Conservation (phyloP, 2,888 invertebrate genomes). For the Sinohyriopsis cumingii region DNA sequence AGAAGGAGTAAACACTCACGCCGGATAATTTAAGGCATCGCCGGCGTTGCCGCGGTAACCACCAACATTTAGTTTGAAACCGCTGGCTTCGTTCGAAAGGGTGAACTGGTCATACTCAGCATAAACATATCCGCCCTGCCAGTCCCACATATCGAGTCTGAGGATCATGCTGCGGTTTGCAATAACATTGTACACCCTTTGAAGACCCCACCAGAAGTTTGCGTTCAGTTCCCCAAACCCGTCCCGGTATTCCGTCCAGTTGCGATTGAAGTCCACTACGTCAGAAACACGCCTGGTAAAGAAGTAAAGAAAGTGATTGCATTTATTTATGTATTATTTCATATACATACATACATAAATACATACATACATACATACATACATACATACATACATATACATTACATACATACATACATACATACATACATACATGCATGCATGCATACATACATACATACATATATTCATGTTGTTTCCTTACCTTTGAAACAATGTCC, state of each 20-base stretch:
- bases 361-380: too few relatives aligned
- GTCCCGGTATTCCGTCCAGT: constrained; percentile 20
- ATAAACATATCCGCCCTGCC: constrained; percentile 20
- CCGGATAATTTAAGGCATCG: constrained; percentile 20
- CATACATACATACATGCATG: too few relatives aligned
- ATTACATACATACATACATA: too few relatives aligned
- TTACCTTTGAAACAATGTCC: constrained; percentile 18
- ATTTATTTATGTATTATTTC: too few relatives aligned
- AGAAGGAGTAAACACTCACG: constrained; percentile 8
- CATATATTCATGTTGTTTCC: too few relatives aligned
- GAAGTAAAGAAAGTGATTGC: not conserved
- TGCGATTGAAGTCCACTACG: constrained; percentile 17
- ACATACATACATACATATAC: too few relatives aligned
- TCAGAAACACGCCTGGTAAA: constrained; percentile 9
- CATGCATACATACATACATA: too few relatives aligned
- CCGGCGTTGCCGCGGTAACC: constrained; percentile 22
- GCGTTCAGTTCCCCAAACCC: constrained; percentile 17
- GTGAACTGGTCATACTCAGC: constrained; percentile 21
- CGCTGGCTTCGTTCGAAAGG: constrained; percentile 6
- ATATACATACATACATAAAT: too few relatives aligned
- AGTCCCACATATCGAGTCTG: constrained; percentile 19
- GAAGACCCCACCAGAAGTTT: constrained; percentile 23
- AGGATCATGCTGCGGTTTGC: constrained; percentile 8
- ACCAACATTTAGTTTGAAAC: constrained; percentile 14
- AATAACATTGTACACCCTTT: constrained; percentile 11